Base-by-base conservation (phyloP, 2,888 invertebrate genomes). In the Cataglyphis rosenhaueri region DNA sequence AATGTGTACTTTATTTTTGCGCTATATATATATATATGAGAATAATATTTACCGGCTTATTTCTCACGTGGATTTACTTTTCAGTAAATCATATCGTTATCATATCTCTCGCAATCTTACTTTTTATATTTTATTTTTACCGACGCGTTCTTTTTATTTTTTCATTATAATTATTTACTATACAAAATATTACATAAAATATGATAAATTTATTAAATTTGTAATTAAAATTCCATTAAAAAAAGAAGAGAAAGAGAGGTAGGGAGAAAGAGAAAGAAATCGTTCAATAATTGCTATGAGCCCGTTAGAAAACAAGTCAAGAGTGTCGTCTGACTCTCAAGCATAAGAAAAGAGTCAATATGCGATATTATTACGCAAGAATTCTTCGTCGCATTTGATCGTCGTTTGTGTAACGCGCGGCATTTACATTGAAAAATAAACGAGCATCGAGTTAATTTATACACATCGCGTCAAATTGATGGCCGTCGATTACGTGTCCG, bases 371-470 rank as follows among this genome's bases (percentile, higher is more conserved):
- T 70, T 35, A 61, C 59, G 38, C 18, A 76, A 76, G 21, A 59
- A 44, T 15, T 66, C 41, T 12, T 3, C 57, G 57, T 2, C 29
- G 18, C 35, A 29, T 57, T 57, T 59, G 65, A 75, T 38, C 18
- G 6, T 3, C 15, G n/a, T 70, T 78, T 59, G 44, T 59, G 55
- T 59, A 41, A 59, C 15, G 6, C 52, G 12, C 25, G 59, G 35
- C 18, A 35, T 70, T 70, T 78, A 52, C 29, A 78, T 70, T 59
- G 25, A 3, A 25, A 79, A 59, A 48, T 68, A 44, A 70, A 25
- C 18, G 3, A 44, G 35, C 25, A 61, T 48, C 18, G 18, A 41
- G 32, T 70, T 59, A 44, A 78, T 79, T 79, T 79, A 18, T 12
- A 44, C 10, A 59, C 15, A 6, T 18, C 10, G 18, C 8, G 44